A percentile compares a stretch with the other conserved stretches of the same genome.
These are phyloP conservation scores for Troides aeacus DNA, from an alignment of 2,888 invertebrate species.

Conservation along the genomic window DNA sequence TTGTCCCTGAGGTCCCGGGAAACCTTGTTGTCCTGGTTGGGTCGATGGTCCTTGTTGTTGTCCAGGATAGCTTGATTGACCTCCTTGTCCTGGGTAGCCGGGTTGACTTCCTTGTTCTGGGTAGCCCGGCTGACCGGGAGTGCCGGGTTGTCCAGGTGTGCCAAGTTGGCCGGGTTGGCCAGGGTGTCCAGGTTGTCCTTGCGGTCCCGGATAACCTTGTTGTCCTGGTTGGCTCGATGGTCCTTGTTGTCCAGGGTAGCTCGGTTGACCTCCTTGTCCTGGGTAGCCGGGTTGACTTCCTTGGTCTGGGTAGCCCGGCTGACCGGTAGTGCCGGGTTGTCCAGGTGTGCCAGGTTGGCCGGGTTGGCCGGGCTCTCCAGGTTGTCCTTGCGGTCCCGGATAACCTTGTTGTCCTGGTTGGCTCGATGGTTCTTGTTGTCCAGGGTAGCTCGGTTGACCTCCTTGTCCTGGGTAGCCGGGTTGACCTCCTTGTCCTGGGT, in stretches of 20 bases:
- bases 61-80: conserved; percentile 41
- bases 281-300: conserved; percentile 37
- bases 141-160: conserved; percentile 38
- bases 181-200: conserved; percentile 35
- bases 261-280: conserved; percentile 24
- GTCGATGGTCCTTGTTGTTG: conserved; percentile 35
- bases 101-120: conserved; percentile 38
- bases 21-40: conserved; percentile 32
- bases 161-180: conserved; percentile 35
- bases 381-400: conserved; percentile 28
- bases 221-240: conserved; percentile 35
- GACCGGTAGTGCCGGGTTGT: conserved; percentile 41
- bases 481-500: conserved; percentile 28
- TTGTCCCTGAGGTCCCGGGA: conserved; percentile 25
- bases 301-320: conserved; percentile 40
- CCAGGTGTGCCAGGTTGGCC: conserved; percentile 37
- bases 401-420: conserved; percentile 31
- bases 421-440: conserved; percentile 45
- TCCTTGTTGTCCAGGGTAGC: conserved; percentile 36
- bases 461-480: conserved; percentile 40
- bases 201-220: conserved; percentile 5
- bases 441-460: conserved; percentile 37
- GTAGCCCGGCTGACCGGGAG: conserved; percentile 44
- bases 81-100: conserved; percentile 40
- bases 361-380: conserved; percentile 45